Conservation (phyloP, 1,140 invertebrate species). For the Drosophila equinoxialis region DNA sequence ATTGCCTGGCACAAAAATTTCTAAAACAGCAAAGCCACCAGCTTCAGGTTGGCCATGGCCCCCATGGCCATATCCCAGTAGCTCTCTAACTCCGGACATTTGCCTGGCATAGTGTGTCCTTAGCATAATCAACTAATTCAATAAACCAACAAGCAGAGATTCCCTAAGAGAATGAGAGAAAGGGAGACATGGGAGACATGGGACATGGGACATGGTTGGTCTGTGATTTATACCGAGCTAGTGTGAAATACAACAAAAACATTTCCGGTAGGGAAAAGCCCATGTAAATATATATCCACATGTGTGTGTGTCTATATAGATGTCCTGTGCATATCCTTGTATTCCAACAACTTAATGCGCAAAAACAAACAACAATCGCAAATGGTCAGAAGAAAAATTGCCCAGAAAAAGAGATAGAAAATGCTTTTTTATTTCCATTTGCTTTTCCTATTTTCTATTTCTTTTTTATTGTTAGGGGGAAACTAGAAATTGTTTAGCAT, state of each 20-base stretch:
- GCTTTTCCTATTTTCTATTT: slow-evolving; percentile 4
- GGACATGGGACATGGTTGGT: slow-evolving; percentile 26
- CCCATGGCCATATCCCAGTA: not conserved
- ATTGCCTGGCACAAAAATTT: slow-evolving; percentile 39
- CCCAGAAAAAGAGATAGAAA: slow-evolving; percentile 45
- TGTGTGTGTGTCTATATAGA: slow-evolving; percentile 16
- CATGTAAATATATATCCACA: slow-evolving; percentile 23
- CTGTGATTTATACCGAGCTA: slow-evolving; percentile 66
- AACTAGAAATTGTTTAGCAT: slow-evolving; percentile 71
- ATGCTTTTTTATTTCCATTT: slow-evolving; percentile 24
- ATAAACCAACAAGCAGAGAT: slow-evolving; percentile 56
- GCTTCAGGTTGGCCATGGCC: slow-evolving; percentile 1
- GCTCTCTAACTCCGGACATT: not conserved
- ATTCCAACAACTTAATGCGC: slow-evolving; percentile 69
- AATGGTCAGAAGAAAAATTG: slow-evolving; percentile 52
- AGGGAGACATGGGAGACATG: slow-evolving; percentile 34
- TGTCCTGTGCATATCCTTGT: slow-evolving; percentile 38
- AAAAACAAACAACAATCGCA: slow-evolving; percentile 56
- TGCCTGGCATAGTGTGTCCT: slow-evolving; percentile 5
- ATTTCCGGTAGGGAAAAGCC: slow-evolving; percentile 48
- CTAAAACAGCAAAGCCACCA: slow-evolving; percentile 46
- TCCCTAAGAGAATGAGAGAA: not conserved
- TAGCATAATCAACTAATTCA: slow-evolving; percentile 72
- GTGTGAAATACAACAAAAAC: slow-evolving; percentile 65
- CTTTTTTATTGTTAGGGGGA: slow-evolving; percentile 32